Conservation (phyloP, 1,140 invertebrate genomes). For the Drosophila mayri region DNA sequence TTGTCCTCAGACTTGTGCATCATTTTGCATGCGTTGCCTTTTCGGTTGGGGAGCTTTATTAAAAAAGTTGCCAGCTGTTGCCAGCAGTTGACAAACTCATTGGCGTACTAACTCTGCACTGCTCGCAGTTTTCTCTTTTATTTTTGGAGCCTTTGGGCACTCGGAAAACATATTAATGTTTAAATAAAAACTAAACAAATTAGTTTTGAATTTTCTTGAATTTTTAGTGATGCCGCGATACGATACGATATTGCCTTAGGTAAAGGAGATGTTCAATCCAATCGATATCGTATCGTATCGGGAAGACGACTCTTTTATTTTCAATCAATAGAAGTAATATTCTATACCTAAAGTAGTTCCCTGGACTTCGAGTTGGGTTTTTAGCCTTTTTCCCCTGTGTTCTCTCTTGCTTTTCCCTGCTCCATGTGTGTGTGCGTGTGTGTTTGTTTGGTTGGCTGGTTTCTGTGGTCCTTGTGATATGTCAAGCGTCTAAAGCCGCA, state of each 20-base stretch:
- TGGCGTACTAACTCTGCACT: slow-evolving; percentile 24
- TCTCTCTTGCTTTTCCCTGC: slow-evolving; percentile 22
- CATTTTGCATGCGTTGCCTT: slow-evolving; percentile 67
- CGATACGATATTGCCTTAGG: too few species aligned
- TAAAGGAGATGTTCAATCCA: too few species aligned
- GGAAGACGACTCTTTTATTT: too few species aligned
- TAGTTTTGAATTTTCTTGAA: too few species aligned
- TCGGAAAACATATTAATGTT: too few species aligned
- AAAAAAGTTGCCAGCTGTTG: slow-evolving; percentile 73
- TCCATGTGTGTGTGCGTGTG: slow-evolving; percentile 22
- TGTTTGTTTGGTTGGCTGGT: slow-evolving; percentile 68
- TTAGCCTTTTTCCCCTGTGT: slow-evolving; percentile 3
- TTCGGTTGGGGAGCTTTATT: slow-evolving; percentile 62
- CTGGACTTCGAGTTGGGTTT: too few species aligned
- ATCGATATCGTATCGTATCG: too few species aligned
- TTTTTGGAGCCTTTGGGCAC: background rate
- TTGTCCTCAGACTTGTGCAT: slow-evolving; percentile 54
- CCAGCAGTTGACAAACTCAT: slow-evolving; percentile 79
- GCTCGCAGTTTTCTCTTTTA: background rate
- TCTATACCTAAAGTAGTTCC: background rate
- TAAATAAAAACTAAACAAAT: too few species aligned
- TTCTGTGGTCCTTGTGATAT: slow-evolving; percentile 76
- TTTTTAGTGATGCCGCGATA: too few species aligned
- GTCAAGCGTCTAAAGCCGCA: slow-evolving; percentile 68
- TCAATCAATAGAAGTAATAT: background rate